Evolutionary conservation across 1,140 invertebrate species (phyloP), one percentile per base, ranked within the genome.

Genomic region (Drosophila mauritiana): DNA sequence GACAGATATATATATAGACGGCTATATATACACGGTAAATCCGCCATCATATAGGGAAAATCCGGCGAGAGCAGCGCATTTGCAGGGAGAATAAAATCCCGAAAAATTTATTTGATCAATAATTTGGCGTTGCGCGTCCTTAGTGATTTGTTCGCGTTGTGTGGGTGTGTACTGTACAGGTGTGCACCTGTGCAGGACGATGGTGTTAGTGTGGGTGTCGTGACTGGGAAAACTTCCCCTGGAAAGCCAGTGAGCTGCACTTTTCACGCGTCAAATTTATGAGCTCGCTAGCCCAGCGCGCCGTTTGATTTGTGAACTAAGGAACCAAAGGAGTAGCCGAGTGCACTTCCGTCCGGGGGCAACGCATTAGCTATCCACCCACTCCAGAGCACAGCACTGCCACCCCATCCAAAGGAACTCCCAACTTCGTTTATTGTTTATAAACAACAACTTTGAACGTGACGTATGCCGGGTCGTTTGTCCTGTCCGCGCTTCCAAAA

Each of bases 261-360:
- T 89, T 80, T 89, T 88, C 65, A 83, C 83, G 84, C 83, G 84
- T 83, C 72, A 64, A 88, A 83, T 84, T 88, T 89, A 89, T 88
- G 72, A 77, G 69, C 76, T 72, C 55, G 56, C 72, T 72, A 51
- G 56, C 31, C 63, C 46, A 70, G 57, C 70, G 27, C 57, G 58
- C 56, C 67, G 67, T 79, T 89, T 88, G 83, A 88, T 88, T 88
- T 88, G 83, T 89, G 67, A 42, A 89, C 84, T 86, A 52, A 70
- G 56, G 39, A 10, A 12, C 49, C 42, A 22, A 62, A 67, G 58
- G 42, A 22, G 17, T 17, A 17, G 8, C 51, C 51, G 34, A 45
- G 37, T 49, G 22, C 63, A 68, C 55, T 83, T 86, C 79, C 59
- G 67, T 25, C 63, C 51, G 62, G 73, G 65, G 65, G 46, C 46